Evolutionary conservation across 2,888 invertebrate species (phyloP).

Genomic region (Taenaris catops): DNA sequence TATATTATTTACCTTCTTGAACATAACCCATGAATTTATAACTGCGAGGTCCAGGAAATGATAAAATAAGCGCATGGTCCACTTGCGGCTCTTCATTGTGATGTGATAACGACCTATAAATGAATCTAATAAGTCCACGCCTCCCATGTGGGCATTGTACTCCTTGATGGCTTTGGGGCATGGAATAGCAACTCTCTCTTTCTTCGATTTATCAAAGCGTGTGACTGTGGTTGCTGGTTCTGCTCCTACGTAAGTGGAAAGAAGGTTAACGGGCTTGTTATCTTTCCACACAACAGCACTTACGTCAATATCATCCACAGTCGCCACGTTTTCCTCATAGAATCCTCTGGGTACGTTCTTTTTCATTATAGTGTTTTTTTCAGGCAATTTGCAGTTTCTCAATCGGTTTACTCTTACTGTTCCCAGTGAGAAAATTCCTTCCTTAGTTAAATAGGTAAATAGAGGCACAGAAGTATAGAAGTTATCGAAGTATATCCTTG

Average conservation of each 20-base stretch:
- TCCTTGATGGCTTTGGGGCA: constrained; percentile 30
- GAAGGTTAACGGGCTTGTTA: constrained; percentile 34
- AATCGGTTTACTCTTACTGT: constrained; percentile 28
- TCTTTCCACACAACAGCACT: constrained; percentile 34
- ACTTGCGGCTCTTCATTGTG: constrained; percentile 34
- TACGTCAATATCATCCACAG: constrained; percentile 33
- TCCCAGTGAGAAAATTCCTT: constrained; percentile 19
- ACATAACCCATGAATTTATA: constrained; percentile 36
- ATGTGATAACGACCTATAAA: constrained; percentile 26
- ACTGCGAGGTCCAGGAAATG: constrained; percentile 34
- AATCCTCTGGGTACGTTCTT: constrained; percentile 30
- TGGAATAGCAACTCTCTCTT: constrained; percentile 2
- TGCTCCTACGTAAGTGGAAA: constrained; percentile 36
- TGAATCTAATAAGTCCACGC: constrained; percentile 26
- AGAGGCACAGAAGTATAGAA: constrained; percentile 27
- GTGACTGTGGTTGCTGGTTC: constrained; percentile 28
- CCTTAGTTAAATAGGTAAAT: constrained; percentile 8
- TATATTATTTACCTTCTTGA: constrained; percentile 32
- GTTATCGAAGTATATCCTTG: constrained; percentile 31
- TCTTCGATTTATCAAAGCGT: constrained; percentile 30
- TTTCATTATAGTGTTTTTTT: constrained; percentile 33
- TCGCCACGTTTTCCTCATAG: constrained; percentile 33
- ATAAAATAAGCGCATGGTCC: constrained; percentile 35
- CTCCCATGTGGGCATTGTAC: constrained; percentile 44
- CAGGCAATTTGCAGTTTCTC: constrained; percentile 33